phyloP scores from a whole-genome alignment of 2,113 vertebrate species.

The Carassius gibelio region DNA sequence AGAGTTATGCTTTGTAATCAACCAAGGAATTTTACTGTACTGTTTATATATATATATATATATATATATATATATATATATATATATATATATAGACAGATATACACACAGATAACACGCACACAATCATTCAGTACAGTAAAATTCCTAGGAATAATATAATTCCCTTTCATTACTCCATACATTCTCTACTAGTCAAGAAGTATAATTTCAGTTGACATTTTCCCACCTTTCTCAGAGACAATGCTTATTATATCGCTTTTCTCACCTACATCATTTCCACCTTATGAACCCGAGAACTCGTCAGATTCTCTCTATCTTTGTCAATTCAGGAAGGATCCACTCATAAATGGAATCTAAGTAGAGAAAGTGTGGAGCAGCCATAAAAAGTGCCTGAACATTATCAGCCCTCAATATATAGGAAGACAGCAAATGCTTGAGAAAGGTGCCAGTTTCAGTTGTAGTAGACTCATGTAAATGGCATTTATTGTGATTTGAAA shows the following conservation, averaged over 20 bases:
- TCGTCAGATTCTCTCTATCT: background rate
- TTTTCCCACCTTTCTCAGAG: background rate
- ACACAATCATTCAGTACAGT: too few relatives aligned
- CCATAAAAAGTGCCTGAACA: constrained; percentile 64
- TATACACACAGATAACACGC: too few relatives aligned
- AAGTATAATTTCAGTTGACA: background rate
- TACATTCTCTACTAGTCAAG: background rate
- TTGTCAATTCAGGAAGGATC: constrained; percentile 26
- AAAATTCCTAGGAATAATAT: too few relatives aligned
- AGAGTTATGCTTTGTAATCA: background rate
- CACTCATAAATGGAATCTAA: constrained; percentile 19
- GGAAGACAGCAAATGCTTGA: constrained; percentile 31
- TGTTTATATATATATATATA: background rate
- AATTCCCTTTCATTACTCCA: background rate
- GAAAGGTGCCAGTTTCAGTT: constrained; percentile 35
- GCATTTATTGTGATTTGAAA: background rate
- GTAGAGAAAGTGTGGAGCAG: constrained; percentile 28
- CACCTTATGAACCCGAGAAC: background rate
- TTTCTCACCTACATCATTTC: background rate
- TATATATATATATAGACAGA: background rate
- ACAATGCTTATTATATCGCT: background rate
- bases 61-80: too few relatives aligned
- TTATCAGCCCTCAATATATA: constrained; percentile 69
- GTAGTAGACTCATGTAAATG: background rate
- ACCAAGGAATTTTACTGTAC: background rate